Evolutionary conservation across 2,888 invertebrate genomes (phyloP).

Genomic region (Geophilus truncorum): DNA sequence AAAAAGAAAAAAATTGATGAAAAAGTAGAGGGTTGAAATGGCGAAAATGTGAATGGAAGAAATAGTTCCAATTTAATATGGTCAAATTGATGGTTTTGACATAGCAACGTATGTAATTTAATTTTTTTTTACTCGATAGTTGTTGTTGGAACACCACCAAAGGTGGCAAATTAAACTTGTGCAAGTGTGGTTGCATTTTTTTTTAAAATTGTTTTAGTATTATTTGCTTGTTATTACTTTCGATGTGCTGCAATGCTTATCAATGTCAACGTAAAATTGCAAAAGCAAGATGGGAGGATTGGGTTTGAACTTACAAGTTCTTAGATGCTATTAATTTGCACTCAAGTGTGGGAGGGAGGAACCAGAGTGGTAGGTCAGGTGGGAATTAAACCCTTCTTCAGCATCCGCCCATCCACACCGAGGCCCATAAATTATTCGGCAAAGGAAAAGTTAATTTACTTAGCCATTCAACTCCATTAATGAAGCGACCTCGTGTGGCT

Average conservation of each 20-base stretch:
- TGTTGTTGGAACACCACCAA: background rate
- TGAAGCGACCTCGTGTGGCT: background rate
- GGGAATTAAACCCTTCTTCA: background rate
- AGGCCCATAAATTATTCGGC: background rate
- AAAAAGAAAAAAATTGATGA: background rate
- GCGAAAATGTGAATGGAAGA: background rate
- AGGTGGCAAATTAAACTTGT: background rate
- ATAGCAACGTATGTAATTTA: background rate
- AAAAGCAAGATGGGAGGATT: background rate
- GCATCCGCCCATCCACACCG: background rate
- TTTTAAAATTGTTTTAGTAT: background rate
- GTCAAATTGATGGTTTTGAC: background rate
- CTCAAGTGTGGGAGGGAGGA: background rate
- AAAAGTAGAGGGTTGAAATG: background rate
- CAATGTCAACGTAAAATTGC: background rate
- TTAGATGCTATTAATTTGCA: background rate
- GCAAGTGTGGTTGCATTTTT: background rate
- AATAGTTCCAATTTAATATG: background rate
- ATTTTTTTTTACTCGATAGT: background rate
- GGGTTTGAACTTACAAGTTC: background rate
- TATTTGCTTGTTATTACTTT: too few species aligned
- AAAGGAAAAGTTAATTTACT: conserved; percentile 10
- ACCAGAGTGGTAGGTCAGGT: background rate
- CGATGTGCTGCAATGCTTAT: too few species aligned
- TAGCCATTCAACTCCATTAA: background rate